Evolutionary conservation across 2,888 invertebrate genomes (phyloP).

Genomic region (Cryptus armator): DNA sequence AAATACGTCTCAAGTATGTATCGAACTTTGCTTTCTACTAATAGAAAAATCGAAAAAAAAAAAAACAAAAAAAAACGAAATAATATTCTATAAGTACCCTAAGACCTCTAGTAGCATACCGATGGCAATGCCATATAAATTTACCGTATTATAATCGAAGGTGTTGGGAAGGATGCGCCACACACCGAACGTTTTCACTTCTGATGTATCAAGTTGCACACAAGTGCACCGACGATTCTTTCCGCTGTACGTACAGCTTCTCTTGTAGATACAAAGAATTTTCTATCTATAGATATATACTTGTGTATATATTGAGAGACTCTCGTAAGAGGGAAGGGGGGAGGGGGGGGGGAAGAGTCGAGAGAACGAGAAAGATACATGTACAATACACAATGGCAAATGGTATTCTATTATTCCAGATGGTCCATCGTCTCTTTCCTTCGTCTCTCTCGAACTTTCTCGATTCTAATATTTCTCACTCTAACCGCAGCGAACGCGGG

Average conservation of each 20-base stretch:
- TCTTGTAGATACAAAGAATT: neutral
- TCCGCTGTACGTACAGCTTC: neutral
- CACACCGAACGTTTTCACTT: conserved; percentile 14
- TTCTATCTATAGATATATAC: conserved; percentile 12
- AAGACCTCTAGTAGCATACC: no score
- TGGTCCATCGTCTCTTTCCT: conserved; percentile 72
- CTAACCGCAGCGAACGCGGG: conserved; percentile 39
- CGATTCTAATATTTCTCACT: conserved; percentile 42
- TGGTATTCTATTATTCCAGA: conserved; percentile 84
- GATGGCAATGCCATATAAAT: no score
- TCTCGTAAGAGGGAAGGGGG: neutral
- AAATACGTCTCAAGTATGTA: conserved; percentile 31
- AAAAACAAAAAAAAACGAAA: conserved; percentile 33
- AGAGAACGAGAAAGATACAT: conserved; percentile 64
- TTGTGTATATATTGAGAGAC: conserved; percentile 20
- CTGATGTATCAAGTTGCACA: conserved; percentile 49
- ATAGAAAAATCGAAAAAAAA: conserved; percentile 31
- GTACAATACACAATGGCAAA: conserved; percentile 81
- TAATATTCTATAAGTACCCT: neutral
- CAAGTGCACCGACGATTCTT: conserved; percentile 27
- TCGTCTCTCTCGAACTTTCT: conserved; percentile 48
- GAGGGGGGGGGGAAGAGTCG: conserved; percentile 44
- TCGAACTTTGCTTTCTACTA: conserved; percentile 12
- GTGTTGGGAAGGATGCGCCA: conserved; percentile 54
- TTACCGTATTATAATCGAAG: conserved; percentile 49